These are phyloP conservation scores for Hermetia illucens DNA, from an alignment of 1,140 invertebrate species.

Conservation along the genomic window DNA sequence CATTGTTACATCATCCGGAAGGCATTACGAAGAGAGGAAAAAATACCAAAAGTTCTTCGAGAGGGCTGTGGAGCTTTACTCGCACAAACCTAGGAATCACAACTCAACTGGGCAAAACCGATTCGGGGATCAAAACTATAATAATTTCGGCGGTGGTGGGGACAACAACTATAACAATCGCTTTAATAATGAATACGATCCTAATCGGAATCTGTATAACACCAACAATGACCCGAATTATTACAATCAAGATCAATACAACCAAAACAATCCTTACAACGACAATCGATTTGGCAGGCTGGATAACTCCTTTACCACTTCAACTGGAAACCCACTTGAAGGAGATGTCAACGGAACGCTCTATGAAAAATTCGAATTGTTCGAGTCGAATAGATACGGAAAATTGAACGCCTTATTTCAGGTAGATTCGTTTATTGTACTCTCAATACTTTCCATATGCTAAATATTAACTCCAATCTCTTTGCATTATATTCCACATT, in stretches of 20 bases:
- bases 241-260: background rate
- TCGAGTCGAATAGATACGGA: constrained; percentile 52
- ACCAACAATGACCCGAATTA: constrained; percentile 5
- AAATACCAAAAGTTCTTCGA: constrained; percentile 44
- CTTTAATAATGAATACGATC: too few species aligned
- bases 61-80: constrained; percentile 36
- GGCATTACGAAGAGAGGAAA: constrained; percentile 39
- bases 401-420: constrained; percentile 54
- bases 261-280: constrained; percentile 1
- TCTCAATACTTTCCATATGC: too few species aligned
- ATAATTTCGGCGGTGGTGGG: too few species aligned
- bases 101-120: constrained; percentile 5
- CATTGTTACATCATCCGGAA: constrained; percentile 72
- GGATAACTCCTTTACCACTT: constrained; percentile 1
- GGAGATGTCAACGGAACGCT: constrained; percentile 12
- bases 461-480: too few species aligned
- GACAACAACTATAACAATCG: constrained; percentile 13
- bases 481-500: too few species aligned
- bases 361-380: constrained; percentile 46
- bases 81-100: constrained; percentile 7
- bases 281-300: background rate
- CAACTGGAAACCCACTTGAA: constrained; percentile 4
- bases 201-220: too few species aligned
- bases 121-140: too few species aligned
- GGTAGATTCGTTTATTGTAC: constrained; percentile 31